A percentile compares a stretch with the other conserved stretches of the same genome.
Evolutionary conservation across 2,113 vertebrate species (phyloP).

Genomic region (Heteronetta atricapilla): DNA sequence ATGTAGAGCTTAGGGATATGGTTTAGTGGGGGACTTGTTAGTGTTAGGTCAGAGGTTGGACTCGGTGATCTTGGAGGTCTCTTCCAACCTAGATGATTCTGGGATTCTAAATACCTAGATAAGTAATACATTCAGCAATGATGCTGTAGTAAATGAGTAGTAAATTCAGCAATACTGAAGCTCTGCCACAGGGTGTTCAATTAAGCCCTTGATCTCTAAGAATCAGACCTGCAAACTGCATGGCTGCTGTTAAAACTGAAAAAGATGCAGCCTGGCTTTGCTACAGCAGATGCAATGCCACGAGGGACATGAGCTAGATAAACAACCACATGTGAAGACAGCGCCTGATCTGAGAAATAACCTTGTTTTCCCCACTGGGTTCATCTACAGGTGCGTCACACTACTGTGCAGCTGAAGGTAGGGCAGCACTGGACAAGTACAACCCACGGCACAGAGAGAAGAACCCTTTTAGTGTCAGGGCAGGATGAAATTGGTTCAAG

Average conservation of each 20-base stretch:
- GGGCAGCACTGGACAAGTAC: neutral
- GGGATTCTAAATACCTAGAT: neutral
- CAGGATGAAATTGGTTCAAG: neutral
- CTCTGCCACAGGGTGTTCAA: neutral
- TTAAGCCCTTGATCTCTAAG: neutral
- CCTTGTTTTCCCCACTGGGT: neutral
- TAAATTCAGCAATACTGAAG: neutral
- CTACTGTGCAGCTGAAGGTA: neutral
- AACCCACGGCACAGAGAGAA: neutral
- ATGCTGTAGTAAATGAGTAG: no score
- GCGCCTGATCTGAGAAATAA: fast-evolving
- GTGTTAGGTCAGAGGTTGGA: no score
- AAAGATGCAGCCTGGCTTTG: neutral
- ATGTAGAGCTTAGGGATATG: no score
- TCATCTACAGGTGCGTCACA: neutral
- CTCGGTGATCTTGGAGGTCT: no score
- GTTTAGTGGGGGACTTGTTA: no score
- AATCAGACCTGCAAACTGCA: neutral
- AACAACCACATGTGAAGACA: neutral
- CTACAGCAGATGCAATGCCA: neutral
- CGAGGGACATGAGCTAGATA: neutral
- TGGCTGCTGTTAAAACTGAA: neutral
- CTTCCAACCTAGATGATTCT: no score
- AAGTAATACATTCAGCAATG: neutral
- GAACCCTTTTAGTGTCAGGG: neutral